Evolutionary conservation across 2,888 invertebrate species (phyloP).

Genomic region (Agrypnus murinus): DNA sequence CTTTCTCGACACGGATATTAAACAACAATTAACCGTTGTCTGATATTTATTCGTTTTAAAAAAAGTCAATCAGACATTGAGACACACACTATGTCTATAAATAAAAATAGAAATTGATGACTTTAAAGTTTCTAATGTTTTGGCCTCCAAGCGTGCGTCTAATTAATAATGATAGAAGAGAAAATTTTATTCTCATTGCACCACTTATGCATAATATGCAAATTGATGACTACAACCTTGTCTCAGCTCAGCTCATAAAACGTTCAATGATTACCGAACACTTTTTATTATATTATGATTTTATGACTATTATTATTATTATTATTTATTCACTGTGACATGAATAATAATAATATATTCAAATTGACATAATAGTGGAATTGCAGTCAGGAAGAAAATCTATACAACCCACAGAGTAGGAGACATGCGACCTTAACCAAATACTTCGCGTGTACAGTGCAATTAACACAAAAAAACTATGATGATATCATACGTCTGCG

Average conservation of each 20-base stretch:
- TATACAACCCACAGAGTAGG: conserved; percentile 35
- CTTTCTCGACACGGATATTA: conserved; percentile 36
- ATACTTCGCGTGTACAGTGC: conserved; percentile 48
- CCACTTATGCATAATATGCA: no score
- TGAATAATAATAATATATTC: conserved; percentile 22
- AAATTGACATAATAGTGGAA: conserved; percentile 23
- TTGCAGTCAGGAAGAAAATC: conserved; percentile 47
- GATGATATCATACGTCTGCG: conserved; percentile 53
- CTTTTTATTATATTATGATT: no score
- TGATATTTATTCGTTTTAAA: neutral
- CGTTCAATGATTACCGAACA: no score
- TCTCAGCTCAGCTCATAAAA: no score
- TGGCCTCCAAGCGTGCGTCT: no score
- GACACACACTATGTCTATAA: no score
- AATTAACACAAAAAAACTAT: conserved; percentile 51
- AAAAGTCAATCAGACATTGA: neutral
- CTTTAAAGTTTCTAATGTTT: no score
- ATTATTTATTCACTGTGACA: conserved; percentile 3
- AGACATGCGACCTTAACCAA: conserved; percentile 49
- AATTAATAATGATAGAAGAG: no score
- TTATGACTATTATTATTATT: no score
- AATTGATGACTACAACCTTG: no score
- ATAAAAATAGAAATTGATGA: no score
- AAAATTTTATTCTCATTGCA: no score
- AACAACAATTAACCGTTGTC: conserved; percentile 35